These are phyloP conservation scores for Dryobotodes eremita DNA, from an alignment of 2,888 invertebrate genomes.

Conservation along the genomic window DNA sequence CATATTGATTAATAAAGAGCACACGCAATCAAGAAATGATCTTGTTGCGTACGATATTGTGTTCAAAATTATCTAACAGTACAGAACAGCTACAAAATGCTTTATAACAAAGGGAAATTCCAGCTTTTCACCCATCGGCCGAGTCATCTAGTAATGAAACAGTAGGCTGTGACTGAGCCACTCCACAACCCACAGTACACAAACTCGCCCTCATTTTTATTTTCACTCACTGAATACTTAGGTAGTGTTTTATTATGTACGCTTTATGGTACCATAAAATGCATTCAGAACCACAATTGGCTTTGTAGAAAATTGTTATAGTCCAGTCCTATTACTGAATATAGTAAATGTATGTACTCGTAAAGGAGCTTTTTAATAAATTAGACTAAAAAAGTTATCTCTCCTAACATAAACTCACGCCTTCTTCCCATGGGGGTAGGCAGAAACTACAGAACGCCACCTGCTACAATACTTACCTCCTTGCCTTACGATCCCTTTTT, in stretches of 20 bases:
- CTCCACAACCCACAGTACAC: conserved; percentile 68
- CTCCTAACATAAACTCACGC: neutral
- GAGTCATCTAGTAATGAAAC: conserved; percentile 87
- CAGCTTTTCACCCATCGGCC: conserved; percentile 79
- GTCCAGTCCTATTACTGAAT: conserved; percentile 34
- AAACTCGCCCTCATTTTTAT: conserved; percentile 76
- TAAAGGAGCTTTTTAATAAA: conserved; percentile 15
- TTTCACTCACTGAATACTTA: conserved; percentile 80
- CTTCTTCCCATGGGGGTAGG: no score
- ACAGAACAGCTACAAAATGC: conserved; percentile 71
- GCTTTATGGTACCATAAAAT: conserved; percentile 74
- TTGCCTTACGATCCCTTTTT: no score
- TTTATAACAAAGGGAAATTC: conserved; percentile 83
- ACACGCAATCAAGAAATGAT: conserved; percentile 49
- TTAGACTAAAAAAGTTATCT: neutral
- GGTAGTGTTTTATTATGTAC: conserved; percentile 73
- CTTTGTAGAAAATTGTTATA: conserved; percentile 58
- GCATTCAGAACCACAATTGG: conserved; percentile 72
- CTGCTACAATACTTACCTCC: no score
- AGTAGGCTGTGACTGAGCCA: conserved; percentile 73
- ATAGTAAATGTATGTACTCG: neutral
- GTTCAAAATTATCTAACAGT: conserved; percentile 64
- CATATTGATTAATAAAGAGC: conserved; percentile 49
- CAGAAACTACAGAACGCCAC: no score
- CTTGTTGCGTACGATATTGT: conserved; percentile 49